Percentiles rank a stretch among this genome's conserved stretches.
Evolutionary conservation across 2,113 vertebrate genomes (phyloP).

Genomic region (Nyctibius bracteatus): DNA sequence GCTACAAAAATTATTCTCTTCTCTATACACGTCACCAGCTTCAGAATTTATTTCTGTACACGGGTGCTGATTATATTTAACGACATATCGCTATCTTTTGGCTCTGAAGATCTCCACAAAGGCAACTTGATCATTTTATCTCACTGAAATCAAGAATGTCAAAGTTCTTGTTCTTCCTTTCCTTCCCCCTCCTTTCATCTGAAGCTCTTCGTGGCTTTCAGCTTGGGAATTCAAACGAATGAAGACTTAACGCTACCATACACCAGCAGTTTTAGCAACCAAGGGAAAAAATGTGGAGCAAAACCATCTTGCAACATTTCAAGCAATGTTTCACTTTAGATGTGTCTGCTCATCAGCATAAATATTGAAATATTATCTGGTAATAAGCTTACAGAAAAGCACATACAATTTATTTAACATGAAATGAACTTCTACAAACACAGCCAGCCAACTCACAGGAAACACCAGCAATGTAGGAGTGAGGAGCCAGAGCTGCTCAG

Average conservation of each 20-base stretch:
- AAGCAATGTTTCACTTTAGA: background rate
- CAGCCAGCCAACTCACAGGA: background rate
- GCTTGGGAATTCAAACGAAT: background rate
- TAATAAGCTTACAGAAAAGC: background rate
- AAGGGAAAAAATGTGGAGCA: background rate
- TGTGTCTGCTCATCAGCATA: background rate
- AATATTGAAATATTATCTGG: background rate
- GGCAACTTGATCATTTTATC: background rate
- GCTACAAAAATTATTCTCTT: constrained; percentile 31
- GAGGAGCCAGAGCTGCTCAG: background rate
- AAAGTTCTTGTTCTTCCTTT: background rate
- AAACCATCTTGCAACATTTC: background rate
- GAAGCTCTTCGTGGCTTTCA: constrained; percentile 7
- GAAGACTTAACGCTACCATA: background rate
- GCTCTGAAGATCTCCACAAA: constrained; percentile 23
- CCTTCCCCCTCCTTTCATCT: background rate
- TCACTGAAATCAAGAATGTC: background rate
- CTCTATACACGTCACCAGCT: background rate
- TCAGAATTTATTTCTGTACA: background rate
- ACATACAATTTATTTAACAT: background rate
- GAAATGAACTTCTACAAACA: background rate
- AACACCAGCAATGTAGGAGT: background rate
- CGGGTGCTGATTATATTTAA: background rate
- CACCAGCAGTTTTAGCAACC: background rate
- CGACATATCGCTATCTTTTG: background rate